Conservation (phyloP, 2,888 invertebrate genomes). For the Neoscelio sp. region DNA sequence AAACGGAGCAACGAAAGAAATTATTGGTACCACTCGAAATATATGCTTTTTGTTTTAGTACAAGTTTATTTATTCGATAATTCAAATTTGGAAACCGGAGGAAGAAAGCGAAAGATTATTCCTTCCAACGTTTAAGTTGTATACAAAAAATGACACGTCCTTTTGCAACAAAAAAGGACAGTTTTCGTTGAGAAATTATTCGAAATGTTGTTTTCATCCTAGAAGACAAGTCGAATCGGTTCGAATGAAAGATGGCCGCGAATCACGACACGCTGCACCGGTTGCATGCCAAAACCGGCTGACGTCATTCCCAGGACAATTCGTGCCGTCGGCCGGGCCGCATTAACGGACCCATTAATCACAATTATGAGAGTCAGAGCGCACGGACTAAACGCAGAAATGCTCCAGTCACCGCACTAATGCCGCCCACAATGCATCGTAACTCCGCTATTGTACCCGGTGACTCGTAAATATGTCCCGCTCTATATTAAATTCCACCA, state of each 20-base stretch:
- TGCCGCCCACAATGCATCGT: conserved; percentile 75
- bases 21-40: too few relatives aligned
- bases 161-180: too few relatives aligned
- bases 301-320: conserved; percentile 73
- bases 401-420: conserved; percentile 72
- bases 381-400: conserved; percentile 68
- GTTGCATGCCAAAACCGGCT: conserved; percentile 70
- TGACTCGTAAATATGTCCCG: conserved; percentile 33
- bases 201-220: neutral
- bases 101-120: too few relatives aligned
- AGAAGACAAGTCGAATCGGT: conserved; percentile 10
- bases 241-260: conserved; percentile 17
- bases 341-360: conserved; percentile 80
- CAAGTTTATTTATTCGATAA: too few relatives aligned
- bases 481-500: conserved; percentile 29
- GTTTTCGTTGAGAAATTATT: neutral
- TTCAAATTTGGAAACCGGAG: too few relatives aligned
- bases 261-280: conserved; percentile 32
- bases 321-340: conserved; percentile 72
- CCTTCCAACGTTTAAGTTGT: too few relatives aligned
- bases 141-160: too few relatives aligned
- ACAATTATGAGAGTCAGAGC: conserved; percentile 79
- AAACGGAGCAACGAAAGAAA: too few relatives aligned
- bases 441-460: conserved; percentile 33
- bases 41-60: too few relatives aligned